Evolutionary conservation across 2,797 vertebrate genomes (phyloP), one percentile per base, ranked within the genome.

Genomic region (Sebastes miniatus): DNA sequence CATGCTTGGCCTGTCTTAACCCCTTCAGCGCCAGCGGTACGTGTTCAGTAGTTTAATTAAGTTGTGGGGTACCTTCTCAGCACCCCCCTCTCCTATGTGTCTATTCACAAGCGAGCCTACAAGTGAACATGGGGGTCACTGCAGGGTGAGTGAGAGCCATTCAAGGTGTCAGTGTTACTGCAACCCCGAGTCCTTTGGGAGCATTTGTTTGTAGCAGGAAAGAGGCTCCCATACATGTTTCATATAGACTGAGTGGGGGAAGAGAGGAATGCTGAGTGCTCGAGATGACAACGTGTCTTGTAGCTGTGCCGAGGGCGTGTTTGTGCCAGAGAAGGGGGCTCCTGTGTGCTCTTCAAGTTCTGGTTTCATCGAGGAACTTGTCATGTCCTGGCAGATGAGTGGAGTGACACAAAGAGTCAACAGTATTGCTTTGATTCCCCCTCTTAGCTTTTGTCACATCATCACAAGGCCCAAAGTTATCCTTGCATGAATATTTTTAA

Each of bases 11-110:
- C 80, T 83, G 56, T 69, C 63, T 89, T 82, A 78, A 87, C 82
- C 83, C 61, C 29, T 74, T 77, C 75, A 29, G 43, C 1, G 0
- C 71, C 74, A 18, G 79, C 57, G 43, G 76, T 72, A 88, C 62
- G 50, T 87, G 84, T 79, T 86, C 80, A 65, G 83, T 73, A 65
- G 70, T 87, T 93, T 92, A 93, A 94, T 94, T 83, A 93, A 91
- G 87, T 88, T 25, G 80, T 69, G 61, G 39, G 73, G 20, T 77
- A 54, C 47, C 65, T 77, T 86, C 78, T 74, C 34, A 59, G 34
- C 73, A 20, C 64, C 83, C 77, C 71, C 77, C 70, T 52, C 71
- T 65, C 7, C 16, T 73, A 54, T 63, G 57, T 65, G n/a, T 86
- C 89, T 81, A 90, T 92, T 93, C 88, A 92, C 54, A 27, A 47